Conservation (phyloP, 2,113 vertebrate species). For the Anarrhichthys ocellatus region DNA sequence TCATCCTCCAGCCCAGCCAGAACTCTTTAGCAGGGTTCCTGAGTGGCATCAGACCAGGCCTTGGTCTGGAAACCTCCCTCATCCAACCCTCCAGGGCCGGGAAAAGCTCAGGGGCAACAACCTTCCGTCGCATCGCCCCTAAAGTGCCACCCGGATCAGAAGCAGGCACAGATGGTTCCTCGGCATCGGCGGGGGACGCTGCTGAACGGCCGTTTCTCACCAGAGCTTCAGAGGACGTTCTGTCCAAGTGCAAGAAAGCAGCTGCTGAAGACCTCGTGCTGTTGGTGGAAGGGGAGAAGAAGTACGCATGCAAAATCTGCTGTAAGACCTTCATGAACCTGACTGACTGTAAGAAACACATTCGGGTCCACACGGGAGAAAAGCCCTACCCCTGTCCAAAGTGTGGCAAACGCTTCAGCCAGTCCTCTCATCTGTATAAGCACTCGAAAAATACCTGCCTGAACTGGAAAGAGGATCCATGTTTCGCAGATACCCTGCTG, state of each 20-base stretch:
- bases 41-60: conserved; percentile 81
- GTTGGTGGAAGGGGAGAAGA: conserved; percentile 95
- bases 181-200: conserved; percentile 67
- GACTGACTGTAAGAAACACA: conserved; percentile 98
- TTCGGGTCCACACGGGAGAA: conserved; percentile 95
- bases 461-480: conserved; percentile 89
- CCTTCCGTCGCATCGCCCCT: conserved; percentile 94
- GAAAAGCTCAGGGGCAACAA: conserved; percentile 73
- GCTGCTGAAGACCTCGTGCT: conserved; percentile 95
- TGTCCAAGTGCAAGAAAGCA: conserved; percentile 97
- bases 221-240: conserved; percentile 92
- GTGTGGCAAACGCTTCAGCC: conserved; percentile 96
- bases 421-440: conserved; percentile 97
- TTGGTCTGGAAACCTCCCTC: conserved; percentile 85
- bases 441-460: conserved; percentile 97
- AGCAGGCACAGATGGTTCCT: conserved; percentile 61
- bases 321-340: conserved; percentile 97
- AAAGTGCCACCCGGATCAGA: conserved; percentile 83
- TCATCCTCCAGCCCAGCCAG: conserved; percentile 90
- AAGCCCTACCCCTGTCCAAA: conserved; percentile 95
- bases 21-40: conserved; percentile 72
- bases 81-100: conserved; percentile 74
- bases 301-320: conserved; percentile 98
- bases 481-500: conserved; percentile 86
- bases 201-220: conserved; percentile 85